phyloP scores from a whole-genome alignment of 92 coral and sea anemone genomes.

The Chrysogorgia sp. region DNA sequence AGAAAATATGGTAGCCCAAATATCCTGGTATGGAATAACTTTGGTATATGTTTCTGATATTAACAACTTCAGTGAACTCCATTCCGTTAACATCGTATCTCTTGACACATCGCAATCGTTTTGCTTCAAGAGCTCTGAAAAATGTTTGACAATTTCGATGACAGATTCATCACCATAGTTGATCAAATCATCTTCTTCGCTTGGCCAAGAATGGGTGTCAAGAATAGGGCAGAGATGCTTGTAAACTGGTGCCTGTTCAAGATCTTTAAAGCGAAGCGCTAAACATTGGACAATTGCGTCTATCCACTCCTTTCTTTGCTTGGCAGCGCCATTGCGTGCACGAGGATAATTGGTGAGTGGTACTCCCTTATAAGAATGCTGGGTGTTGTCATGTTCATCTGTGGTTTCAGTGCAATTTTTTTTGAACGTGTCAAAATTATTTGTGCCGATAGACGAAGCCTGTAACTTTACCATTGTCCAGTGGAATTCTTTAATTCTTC shows the following conservation, averaged over 20 bases:
- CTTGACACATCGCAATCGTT: conserved; percentile 24
- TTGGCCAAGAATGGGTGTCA: neutral
- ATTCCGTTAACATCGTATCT: conserved; percentile 26
- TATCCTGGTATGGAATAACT: conserved; percentile 29
- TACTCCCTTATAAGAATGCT: neutral
- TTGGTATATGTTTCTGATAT: conserved; percentile 32
- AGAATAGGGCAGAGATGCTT: neutral
- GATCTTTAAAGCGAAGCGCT: neutral
- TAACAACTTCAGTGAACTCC: conserved; percentile 18
- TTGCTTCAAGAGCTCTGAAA: conserved; percentile 1
- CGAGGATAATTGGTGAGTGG: neutral
- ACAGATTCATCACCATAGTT: conserved; percentile 17
- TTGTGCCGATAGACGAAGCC: conserved; percentile 8
- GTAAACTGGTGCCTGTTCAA: neutral
- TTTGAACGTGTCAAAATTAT: conserved; percentile 9
- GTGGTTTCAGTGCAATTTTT: neutral
- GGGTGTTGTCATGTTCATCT: neutral
- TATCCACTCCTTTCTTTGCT: neutral
- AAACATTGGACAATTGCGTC: neutral
- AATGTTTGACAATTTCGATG: neutral
- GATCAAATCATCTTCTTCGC: neutral
- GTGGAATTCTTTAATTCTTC: conserved; percentile 39
- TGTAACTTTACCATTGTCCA: conserved; percentile 20
- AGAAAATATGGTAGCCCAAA: conserved; percentile 22
- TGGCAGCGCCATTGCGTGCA: neutral